Evolutionary conservation across 2,797 vertebrate genomes (phyloP).

Genomic region (Apogon hyalosoma): DNA sequence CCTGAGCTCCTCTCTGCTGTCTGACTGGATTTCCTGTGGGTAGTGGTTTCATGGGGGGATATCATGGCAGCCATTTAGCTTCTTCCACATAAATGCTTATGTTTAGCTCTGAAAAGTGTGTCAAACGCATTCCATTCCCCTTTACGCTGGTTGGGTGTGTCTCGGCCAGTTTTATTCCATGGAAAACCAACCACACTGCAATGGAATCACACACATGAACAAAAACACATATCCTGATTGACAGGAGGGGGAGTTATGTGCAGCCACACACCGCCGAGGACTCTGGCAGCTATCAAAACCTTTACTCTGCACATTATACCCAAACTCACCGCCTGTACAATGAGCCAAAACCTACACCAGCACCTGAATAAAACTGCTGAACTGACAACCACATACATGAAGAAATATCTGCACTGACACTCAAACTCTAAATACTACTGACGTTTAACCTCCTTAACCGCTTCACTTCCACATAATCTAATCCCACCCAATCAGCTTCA

Average conservation of each 20-base stretch:
- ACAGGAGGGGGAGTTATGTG: conserved; percentile 5
- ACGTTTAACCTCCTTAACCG: background rate
- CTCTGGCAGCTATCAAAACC: conserved; percentile 1
- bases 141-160: conserved; percentile 36
- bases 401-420: background rate
- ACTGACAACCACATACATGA: background rate
- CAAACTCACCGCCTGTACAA: conserved; percentile 1
- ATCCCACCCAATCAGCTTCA: too few relatives aligned
- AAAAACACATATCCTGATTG: conserved; percentile 13
- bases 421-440: background rate
- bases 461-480: background rate
- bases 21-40: conserved; percentile 34
- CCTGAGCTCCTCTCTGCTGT: conserved; percentile 15
- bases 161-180: conserved; percentile 9
- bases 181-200: conserved; percentile 27
- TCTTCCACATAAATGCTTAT: conserved; percentile 14
- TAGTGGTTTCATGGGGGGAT: conserved; percentile 1
- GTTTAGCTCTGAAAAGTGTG: conserved; percentile 37
- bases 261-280: conserved; percentile 6
- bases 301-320: background rate
- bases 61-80: conserved; percentile 12
- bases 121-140: conserved; percentile 28
- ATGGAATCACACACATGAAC: conserved; percentile 22
- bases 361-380: conserved; percentile 11
- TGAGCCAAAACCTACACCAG: conserved; percentile 2